These are phyloP conservation scores for Heliconius hortense DNA, from an alignment of 2,888 invertebrate genomes.

Conservation along the genomic window DNA sequence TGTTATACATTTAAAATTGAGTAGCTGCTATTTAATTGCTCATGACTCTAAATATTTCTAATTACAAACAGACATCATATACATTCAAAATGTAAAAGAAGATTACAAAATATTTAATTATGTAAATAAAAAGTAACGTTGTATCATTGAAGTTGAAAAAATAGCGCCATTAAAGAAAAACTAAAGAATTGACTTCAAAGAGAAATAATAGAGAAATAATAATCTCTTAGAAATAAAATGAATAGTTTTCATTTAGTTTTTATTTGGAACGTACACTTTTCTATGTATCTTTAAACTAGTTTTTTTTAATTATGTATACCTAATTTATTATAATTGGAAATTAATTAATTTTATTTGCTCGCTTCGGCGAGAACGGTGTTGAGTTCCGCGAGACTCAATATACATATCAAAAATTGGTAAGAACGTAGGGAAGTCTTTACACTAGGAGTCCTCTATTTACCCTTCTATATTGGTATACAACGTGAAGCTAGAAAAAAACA, in stretches of 20 bases:
- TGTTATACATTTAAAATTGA: too few relatives aligned
- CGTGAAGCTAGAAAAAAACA: not conserved
- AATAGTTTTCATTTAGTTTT: slow-evolving; percentile 4
- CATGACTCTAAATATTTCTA: not conserved
- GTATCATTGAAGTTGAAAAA: not conserved
- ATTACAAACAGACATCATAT: not conserved
- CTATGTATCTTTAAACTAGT: not conserved
- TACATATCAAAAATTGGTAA: too few relatives aligned
- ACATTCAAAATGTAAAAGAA: too few relatives aligned
- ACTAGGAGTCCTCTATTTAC: not conserved
- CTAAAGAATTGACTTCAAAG: slow-evolving; percentile 18
- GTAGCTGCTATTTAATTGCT: not conserved
- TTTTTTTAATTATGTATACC: too few relatives aligned
- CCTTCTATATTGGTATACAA: not conserved
- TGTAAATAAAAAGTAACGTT: not conserved
- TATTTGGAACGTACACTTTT: not conserved
- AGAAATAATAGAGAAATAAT: too few relatives aligned
- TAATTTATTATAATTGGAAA: too few relatives aligned
- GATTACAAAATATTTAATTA: not conserved
- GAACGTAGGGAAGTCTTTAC: too few relatives aligned
- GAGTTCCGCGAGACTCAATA: too few relatives aligned
- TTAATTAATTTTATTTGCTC: too few relatives aligned
- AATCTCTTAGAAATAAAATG: slow-evolving; percentile 15
- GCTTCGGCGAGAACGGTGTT: too few relatives aligned
- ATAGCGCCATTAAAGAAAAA: slow-evolving; percentile 2